Percentiles rank a stretch among this genome's conserved stretches.
phyloP scores from a whole-genome alignment of 2,113 vertebrate species.

The Sapajus apella region DNA sequence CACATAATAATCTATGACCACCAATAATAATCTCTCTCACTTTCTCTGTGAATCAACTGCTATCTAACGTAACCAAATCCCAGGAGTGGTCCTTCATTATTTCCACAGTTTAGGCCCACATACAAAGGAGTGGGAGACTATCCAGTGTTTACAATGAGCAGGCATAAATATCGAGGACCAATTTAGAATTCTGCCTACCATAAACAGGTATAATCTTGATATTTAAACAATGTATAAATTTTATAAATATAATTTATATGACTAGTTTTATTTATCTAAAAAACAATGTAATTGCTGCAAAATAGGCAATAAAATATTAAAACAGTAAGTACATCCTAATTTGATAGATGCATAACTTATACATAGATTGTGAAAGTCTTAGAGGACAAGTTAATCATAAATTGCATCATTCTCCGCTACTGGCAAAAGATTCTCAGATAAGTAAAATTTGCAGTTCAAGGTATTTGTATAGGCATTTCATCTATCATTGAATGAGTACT shows the following conservation, averaged over 20 bases:
- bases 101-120: not conserved
- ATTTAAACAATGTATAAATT: not conserved
- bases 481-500: not conserved
- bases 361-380: not conserved
- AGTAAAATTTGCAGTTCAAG: not conserved
- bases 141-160: not conserved
- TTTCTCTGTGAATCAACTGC: not conserved
- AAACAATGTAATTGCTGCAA: not conserved
- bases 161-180: not conserved
- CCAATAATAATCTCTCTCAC: not conserved
- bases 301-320: not conserved
- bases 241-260: constrained; percentile 4
- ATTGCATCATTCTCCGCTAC: not conserved
- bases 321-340: not conserved
- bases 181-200: not conserved
- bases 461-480: not conserved
- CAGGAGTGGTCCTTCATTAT: not conserved
- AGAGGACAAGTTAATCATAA: not conserved
- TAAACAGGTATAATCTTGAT: not conserved
- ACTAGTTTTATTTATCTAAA: not conserved
- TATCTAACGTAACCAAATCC: not conserved
- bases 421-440: not conserved
- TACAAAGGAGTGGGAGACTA: not conserved
- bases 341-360: not conserved
- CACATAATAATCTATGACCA: not conserved